phyloP scores from a whole-genome alignment of 1,140 invertebrate species.

The Zaprionus ornatus region DNA sequence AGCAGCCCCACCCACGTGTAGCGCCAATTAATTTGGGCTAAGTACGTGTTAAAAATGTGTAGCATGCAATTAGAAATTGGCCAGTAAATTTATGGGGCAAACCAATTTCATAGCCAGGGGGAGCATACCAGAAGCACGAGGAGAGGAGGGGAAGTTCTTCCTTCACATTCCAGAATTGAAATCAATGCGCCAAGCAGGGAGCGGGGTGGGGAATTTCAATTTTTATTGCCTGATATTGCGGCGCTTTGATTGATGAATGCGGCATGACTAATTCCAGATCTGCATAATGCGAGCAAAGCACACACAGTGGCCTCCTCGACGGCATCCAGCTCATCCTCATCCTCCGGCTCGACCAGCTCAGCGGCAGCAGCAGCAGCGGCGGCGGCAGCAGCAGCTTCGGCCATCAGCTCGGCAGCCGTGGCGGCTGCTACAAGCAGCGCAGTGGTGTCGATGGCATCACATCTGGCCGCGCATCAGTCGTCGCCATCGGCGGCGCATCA shows the following conservation, averaged over 20 bases:
- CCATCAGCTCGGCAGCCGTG: slow-evolving; percentile 58
- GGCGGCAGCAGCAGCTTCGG: slow-evolving; percentile 53
- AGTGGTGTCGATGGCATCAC: slow-evolving; percentile 65
- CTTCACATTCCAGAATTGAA: slow-evolving; percentile 42
- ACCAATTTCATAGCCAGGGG: neutral
- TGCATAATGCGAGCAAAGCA: slow-evolving; percentile 68
- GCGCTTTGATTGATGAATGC: slow-evolving; percentile 69
- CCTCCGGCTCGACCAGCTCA: slow-evolving; percentile 71
- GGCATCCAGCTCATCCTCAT: slow-evolving; percentile 64
- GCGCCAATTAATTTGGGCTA: slow-evolving; percentile 54
- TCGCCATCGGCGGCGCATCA: slow-evolving; percentile 38
- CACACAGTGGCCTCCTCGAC: slow-evolving; percentile 69
- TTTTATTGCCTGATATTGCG: slow-evolving; percentile 57
- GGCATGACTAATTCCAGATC: slow-evolving; percentile 62
- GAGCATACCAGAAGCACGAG: neutral
- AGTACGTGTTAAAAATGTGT: slow-evolving; percentile 64
- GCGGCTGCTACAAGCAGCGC: slow-evolving; percentile 59
- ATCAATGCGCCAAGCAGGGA: slow-evolving; percentile 35
- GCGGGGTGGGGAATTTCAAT: slow-evolving; percentile 41
- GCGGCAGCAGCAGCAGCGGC: slow-evolving; percentile 42
- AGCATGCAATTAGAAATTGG: slow-evolving; percentile 60
- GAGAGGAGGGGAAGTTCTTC: neutral
- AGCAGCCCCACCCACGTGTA: neutral
- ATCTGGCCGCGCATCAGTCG: slow-evolving; percentile 61
- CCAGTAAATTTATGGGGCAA: slow-evolving; percentile 45